phyloP scores from a whole-genome alignment of 2,888 invertebrate genomes.

The Ecdyonurus torrentis region DNA sequence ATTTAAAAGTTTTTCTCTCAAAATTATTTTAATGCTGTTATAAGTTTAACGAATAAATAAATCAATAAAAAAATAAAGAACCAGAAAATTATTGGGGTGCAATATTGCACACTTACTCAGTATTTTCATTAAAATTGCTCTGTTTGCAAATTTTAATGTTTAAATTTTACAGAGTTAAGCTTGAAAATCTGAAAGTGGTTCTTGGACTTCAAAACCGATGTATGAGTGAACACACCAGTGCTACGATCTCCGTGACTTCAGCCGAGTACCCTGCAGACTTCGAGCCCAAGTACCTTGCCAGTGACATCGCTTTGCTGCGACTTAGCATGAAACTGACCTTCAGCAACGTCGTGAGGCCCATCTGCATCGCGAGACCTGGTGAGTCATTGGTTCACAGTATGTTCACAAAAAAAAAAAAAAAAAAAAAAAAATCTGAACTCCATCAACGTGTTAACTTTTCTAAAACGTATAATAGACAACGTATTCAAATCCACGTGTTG shows the following conservation, averaged over 20 bases:
- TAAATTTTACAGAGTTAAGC: not conserved
- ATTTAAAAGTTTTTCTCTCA: too few relatives aligned
- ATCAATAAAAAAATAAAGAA: too few relatives aligned
- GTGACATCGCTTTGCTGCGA: not conserved
- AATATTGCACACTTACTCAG: too few relatives aligned
- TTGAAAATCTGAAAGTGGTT: not conserved
- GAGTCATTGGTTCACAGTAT: not conserved
- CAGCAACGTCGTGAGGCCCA: not conserved
- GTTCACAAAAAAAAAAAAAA: not conserved
- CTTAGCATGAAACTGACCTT: not conserved
- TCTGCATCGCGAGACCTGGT: not conserved
- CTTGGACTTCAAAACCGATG: not conserved
- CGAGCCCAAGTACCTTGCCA: not conserved
- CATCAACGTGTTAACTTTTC: too few relatives aligned
- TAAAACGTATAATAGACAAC: too few relatives aligned
- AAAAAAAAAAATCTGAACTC: too few relatives aligned
- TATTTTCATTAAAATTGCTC: too few relatives aligned
- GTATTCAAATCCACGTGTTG: too few relatives aligned
- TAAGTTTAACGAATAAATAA: too few relatives aligned
- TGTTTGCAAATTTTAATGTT: too few relatives aligned
- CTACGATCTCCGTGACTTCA: not conserved
- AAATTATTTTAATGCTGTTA: too few relatives aligned
- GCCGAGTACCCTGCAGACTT: not conserved
- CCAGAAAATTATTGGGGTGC: too few relatives aligned
- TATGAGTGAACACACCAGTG: not conserved